Evolutionary conservation across 2,113 vertebrate genomes (phyloP), one percentile per base, ranked within the genome.

Genomic region (Mormyrus iriodes): DNA sequence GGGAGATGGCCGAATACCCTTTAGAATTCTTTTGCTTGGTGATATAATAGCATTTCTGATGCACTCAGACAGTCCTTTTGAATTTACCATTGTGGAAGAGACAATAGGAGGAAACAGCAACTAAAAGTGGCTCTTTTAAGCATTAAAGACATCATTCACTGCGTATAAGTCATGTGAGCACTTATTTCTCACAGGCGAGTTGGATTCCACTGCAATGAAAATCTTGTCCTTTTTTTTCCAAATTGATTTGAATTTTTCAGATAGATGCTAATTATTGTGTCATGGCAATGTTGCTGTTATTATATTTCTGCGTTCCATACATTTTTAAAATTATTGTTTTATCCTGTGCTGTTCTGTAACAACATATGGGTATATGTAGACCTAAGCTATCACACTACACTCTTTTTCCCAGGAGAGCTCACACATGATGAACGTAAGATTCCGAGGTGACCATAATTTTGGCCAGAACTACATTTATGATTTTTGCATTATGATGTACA

Each of bases 361-460:
- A 9, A 10, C 58, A 10, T n/a, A 65, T 4, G 58, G 10, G 58
- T 61, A 24, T 27, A 2, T 61, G 24, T 61, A n/a, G 21, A 61
- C 21, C 21, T 10, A 61, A 61, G 58, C 7, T 9, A n/a, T n/a
- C 2, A 0, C 58, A n/a, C 24, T 0, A 1, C 0, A 1, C 58
- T n/a, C 9, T 27, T 61, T 61, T 1, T n/a, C 4, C 24, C 58
- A n/a, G 58, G 58, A 61, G 58, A 61, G n/a, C 7, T 58, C 21
- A 21, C 8, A 61, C 58, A 61, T n/a, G 24, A 58, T 58, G 55
- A 21, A 58, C 55, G 21, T 58, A 24, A 58, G 24, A 58, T 58
- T 24, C 55, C 4, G 15, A 24, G 21, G 10, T 52, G 51, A 2
- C 51, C 51, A 15, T 52, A 52, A 15, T 52, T 52, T 52, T 52